These are phyloP conservation scores for Phaethornis superciliosus DNA, from an alignment of 2,113 vertebrate species.

Conservation along the genomic window DNA sequence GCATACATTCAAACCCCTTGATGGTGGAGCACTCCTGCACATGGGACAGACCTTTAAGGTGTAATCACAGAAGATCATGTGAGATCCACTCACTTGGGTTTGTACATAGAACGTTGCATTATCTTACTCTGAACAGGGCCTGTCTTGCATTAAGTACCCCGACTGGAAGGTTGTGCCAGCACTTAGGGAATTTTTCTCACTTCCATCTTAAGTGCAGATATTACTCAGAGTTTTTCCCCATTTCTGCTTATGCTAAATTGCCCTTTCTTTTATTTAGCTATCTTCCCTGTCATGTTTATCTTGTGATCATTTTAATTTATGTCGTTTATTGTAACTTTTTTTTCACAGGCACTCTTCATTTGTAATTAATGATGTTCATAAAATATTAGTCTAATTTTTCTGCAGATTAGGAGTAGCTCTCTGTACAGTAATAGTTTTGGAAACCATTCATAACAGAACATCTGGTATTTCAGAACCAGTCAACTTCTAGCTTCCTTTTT, in stretches of 20 bases:
- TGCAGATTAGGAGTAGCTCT: background rate
- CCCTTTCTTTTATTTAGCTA: background rate
- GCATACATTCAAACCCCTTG: background rate
- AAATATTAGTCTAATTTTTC: background rate
- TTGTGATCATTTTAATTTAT: background rate
- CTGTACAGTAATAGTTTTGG: background rate
- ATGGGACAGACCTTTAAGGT: background rate
- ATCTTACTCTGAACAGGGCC: background rate
- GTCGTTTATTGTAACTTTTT: background rate
- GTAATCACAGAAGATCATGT: background rate
- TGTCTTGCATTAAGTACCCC: background rate
- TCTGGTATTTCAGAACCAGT: background rate
- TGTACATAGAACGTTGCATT: rapidly evolving
- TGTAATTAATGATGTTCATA: background rate
- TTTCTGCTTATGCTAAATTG: background rate
- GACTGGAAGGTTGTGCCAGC: background rate
- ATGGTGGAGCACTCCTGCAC: background rate
- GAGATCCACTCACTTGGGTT: background rate
- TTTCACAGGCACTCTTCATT: background rate
- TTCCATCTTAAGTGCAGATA: background rate
- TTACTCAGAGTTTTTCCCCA: background rate
- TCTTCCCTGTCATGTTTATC: background rate
- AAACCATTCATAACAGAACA: background rate
- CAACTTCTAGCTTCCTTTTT: background rate
- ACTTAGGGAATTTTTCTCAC: background rate